These are phyloP conservation scores for Struthio camelus DNA, from an alignment of 2,113 vertebrate species.

Conservation along the genomic window DNA sequence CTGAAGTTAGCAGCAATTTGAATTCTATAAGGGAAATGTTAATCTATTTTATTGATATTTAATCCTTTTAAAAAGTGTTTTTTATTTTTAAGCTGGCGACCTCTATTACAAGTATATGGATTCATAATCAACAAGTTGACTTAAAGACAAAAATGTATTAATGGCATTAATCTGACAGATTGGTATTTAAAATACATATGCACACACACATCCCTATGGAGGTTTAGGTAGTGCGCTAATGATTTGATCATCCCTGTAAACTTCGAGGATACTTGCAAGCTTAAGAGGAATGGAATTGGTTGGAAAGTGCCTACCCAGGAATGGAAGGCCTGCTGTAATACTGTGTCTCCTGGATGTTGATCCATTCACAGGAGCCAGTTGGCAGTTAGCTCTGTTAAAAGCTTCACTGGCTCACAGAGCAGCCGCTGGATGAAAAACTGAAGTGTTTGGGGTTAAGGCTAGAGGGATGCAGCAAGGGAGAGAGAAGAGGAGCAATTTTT, in stretches of 20 bases:
- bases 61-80: background rate
- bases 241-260: background rate
- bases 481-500: background rate
- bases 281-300: background rate
- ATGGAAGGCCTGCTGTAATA: background rate
- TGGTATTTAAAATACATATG: background rate
- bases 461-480: no score
- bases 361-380: background rate
- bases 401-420: background rate
- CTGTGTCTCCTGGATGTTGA: background rate
- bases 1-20: background rate
- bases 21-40: background rate
- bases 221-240: background rate
- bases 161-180: background rate
- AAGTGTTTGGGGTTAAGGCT: background rate
- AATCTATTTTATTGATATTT: background rate
- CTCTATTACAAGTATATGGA: background rate
- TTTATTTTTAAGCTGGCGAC: background rate
- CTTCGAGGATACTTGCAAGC: background rate
- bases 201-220: background rate
- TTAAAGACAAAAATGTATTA: background rate
- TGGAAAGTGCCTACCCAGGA: background rate
- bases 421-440: background rate
- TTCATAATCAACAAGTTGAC: background rate
- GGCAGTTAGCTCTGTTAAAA: background rate